phyloP scores from a whole-genome alignment of 2,113 vertebrate species.

The Daphoenositta chrysoptera region DNA sequence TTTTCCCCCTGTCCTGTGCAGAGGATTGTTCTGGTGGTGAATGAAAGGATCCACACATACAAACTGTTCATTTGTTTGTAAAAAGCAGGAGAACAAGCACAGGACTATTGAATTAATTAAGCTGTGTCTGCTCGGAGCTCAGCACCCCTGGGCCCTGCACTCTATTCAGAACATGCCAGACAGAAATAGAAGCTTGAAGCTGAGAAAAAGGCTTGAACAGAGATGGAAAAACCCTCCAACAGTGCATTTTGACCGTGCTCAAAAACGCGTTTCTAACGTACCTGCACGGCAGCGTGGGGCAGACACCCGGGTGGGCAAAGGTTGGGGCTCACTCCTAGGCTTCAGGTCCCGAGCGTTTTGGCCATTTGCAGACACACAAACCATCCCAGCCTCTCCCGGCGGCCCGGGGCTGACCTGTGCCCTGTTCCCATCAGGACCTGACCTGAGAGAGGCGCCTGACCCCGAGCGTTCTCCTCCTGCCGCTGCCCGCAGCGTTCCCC shows the following conservation, averaged over 20 bases:
- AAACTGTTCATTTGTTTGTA: not conserved
- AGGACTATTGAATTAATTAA: not conserved
- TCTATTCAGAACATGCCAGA: not conserved
- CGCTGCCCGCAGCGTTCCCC: not conserved
- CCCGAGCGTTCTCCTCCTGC: not conserved
- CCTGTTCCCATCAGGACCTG: not conserved
- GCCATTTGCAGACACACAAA: not conserved
- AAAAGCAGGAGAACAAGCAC: not conserved
- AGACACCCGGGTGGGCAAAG: not conserved
- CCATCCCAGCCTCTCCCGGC: not conserved
- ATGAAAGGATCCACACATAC: not conserved
- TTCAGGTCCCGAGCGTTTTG: not conserved
- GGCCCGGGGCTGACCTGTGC: not conserved
- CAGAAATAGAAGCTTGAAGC: not conserved
- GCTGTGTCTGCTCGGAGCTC: not conserved
- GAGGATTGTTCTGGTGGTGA: not conserved
- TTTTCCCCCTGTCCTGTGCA: not conserved
- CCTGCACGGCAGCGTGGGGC: not conserved
- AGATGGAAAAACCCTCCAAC: not conserved
- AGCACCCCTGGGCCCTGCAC: not conserved
- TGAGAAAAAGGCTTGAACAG: not conserved
- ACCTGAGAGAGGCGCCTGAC: not conserved
- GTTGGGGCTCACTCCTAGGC: not conserved
- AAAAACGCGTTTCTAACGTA: not conserved
- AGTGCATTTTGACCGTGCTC: rapidly evolving